Evolutionary conservation across 1,140 invertebrate species (phyloP).

Genomic region (Vanessa tameamea): DNA sequence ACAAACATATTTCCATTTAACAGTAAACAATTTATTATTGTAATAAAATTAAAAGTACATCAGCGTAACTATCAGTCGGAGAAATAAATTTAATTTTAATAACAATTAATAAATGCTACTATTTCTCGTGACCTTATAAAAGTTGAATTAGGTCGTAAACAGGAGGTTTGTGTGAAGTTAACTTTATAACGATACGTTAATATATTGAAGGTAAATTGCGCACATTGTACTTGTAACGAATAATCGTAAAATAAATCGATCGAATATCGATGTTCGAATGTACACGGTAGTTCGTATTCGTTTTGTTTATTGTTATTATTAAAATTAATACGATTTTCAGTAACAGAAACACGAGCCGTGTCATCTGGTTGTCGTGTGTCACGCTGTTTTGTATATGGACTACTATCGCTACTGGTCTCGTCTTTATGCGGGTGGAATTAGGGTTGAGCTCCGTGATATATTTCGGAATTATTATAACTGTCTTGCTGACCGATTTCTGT

Average conservation of each 20-base stretch:
- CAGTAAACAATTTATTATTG: constrained; percentile 9
- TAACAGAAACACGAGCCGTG: neutral
- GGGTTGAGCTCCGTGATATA: no score
- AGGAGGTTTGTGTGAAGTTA: neutral
- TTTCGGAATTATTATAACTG: no score
- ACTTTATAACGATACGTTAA: neutral
- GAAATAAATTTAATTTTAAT: constrained; percentile 12
- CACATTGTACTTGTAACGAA: neutral
- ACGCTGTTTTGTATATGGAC: no score
- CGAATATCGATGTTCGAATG: neutral
- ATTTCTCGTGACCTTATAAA: constrained; percentile 10
- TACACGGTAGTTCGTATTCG: neutral
- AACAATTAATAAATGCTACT: constrained; percentile 6
- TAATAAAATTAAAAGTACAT: constrained; percentile 21
- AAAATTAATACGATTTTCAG: neutral
- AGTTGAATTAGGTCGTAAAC: constrained; percentile 1
- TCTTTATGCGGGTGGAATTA: no score
- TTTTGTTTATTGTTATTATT: neutral
- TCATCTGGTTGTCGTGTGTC: no score
- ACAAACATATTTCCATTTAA: no score
- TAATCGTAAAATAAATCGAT: constrained; percentile 5
- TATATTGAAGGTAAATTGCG: neutral
- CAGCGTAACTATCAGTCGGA: neutral
- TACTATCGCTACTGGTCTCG: no score
- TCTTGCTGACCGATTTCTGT: no score